phyloP scores from a whole-genome alignment of 2,888 invertebrate genomes.

The Sphaerolaimus hirsutus region DNA sequence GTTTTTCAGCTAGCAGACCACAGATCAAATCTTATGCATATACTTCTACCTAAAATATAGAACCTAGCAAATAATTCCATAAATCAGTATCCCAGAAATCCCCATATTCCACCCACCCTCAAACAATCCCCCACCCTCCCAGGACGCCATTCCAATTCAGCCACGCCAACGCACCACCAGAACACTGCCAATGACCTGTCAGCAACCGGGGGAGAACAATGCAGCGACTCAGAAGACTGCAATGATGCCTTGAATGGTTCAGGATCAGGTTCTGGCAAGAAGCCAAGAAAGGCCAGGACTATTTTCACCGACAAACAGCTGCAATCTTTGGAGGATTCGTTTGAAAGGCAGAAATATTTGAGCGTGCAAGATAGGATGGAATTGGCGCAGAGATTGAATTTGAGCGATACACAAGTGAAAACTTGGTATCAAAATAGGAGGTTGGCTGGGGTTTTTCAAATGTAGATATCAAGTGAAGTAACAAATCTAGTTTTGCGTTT shows the following conservation, averaged over 20 bases:
- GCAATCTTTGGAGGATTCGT: conserved; percentile 17
- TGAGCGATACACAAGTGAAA: conserved; percentile 96
- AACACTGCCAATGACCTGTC: no score
- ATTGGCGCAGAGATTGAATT: conserved; percentile 59
- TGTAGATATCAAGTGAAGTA: no score
- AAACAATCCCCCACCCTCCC: no score
- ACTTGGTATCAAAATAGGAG: conserved; percentile 98
- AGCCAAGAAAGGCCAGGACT: conserved; percentile 23
- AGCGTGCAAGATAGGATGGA: conserved; percentile 72
- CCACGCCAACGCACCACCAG: no score
- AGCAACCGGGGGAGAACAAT: no score
- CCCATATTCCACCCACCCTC: no score
- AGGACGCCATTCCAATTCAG: no score
- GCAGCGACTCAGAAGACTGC: background rate
- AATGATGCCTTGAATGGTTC: background rate
- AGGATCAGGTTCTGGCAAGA: conserved; percentile 12
- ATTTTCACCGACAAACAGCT: conserved; percentile 77
- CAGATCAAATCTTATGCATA: no score
- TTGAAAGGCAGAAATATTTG: conserved; percentile 20
- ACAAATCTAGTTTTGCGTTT: background rate
- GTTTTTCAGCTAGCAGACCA: no score
- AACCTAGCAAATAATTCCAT: no score
- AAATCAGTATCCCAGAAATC: no score
- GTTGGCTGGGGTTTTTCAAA: conserved; percentile 35
- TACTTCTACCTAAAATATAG: no score